These are phyloP conservation scores for Coboldia fuscipes DNA, from an alignment of 1,140 invertebrate genomes.

Conservation along the genomic window DNA sequence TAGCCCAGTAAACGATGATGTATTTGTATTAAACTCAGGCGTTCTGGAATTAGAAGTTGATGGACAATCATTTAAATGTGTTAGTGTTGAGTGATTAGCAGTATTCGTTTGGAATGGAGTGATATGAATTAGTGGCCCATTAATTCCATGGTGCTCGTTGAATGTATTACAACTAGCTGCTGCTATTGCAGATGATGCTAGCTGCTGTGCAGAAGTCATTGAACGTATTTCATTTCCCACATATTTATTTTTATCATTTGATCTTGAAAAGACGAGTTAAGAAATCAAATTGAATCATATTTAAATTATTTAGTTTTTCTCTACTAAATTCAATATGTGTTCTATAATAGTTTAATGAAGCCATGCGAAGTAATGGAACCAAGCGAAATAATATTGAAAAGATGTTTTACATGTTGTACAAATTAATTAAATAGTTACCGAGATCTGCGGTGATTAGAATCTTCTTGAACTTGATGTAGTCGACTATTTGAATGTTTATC, in stretches of 20 bases:
- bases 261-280: too few species aligned
- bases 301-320: too few species aligned
- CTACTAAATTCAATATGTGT: too few species aligned
- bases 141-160: background rate
- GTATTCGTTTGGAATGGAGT: background rate
- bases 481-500: constrained; percentile 23
- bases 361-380: too few species aligned
- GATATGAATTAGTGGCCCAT: background rate
- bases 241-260: too few species aligned
- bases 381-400: too few species aligned
- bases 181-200: constrained; percentile 8
- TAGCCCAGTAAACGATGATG: constrained; percentile 9
- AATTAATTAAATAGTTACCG: constrained; percentile 13
- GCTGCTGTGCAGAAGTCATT: constrained; percentile 2
- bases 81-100: too few species aligned
- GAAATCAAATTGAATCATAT: too few species aligned
- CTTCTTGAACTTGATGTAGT: constrained; percentile 16
- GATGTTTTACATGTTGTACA: background rate
- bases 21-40: constrained; percentile 10
- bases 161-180: too few species aligned
- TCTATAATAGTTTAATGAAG: too few species aligned
- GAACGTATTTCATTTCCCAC: too few species aligned
- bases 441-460: constrained; percentile 19
- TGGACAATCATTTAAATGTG: background rate
- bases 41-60: constrained; percentile 9